A percentile compares a stretch with the other conserved stretches of the same genome.
These are phyloP conservation scores for Cydia pomonella DNA, from an alignment of 1,140 invertebrate genomes.

Conservation along the genomic window DNA sequence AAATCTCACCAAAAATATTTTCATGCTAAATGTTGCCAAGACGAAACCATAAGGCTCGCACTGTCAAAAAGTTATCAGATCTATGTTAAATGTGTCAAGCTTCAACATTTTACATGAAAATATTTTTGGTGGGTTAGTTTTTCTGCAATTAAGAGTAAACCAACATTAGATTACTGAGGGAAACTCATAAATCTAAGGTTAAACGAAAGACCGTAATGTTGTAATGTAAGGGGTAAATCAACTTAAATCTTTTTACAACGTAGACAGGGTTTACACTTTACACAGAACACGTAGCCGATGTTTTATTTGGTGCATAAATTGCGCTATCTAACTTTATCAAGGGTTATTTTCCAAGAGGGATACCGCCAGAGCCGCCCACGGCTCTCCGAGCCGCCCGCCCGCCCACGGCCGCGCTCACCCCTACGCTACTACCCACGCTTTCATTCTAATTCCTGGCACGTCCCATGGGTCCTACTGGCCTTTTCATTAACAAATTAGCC, in stretches of 20 bases:
- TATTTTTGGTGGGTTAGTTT: too few relatives aligned
- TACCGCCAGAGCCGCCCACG: background rate
- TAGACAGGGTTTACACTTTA: background rate
- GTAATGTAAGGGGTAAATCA: background rate
- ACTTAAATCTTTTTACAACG: background rate
- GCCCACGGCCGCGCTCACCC: slow-evolving; percentile 3
- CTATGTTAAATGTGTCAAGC: too few relatives aligned
- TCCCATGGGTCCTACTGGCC: background rate
- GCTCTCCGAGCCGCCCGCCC: background rate
- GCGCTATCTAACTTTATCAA: slow-evolving; percentile 14
- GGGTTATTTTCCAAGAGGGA: slow-evolving; percentile 27
- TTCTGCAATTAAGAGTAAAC: background rate
- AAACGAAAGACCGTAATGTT: too few relatives aligned
- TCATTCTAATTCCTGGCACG: slow-evolving; percentile 19
- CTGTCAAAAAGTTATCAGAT: too few relatives aligned
- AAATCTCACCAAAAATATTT: too few relatives aligned
- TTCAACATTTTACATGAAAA: too few relatives aligned
- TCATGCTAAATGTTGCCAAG: too few relatives aligned
- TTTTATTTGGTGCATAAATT: slow-evolving; percentile 29
- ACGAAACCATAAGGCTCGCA: too few relatives aligned
- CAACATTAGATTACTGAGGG: too few relatives aligned
- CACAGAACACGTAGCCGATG: slow-evolving; percentile 4
- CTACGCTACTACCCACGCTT: slow-evolving; percentile 7
- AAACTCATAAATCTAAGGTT: too few relatives aligned
- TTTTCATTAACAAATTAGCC: background rate